Evolutionary conservation across 2,888 invertebrate genomes (phyloP), one percentile per base, ranked within the genome.

Genomic region (Brenthis hecate): DNA sequence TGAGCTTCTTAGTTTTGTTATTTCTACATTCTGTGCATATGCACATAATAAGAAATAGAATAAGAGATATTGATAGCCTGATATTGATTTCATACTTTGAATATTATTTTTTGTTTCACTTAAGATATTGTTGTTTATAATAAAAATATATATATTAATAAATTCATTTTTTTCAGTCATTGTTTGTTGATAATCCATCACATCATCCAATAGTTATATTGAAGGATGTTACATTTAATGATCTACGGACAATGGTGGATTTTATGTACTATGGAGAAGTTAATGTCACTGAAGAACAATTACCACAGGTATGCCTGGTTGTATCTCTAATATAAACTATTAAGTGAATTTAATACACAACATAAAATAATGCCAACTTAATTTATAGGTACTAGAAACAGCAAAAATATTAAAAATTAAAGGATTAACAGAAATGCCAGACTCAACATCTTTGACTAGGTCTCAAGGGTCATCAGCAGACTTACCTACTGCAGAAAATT

Each of bases 221-320:
- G 58, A 98, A 97, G 86, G 97, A 98, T 93, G 96, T 98, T 13
- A 96, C 96, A 79, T 97, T 96, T 81, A 94, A 95, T 62, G 97
- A 98, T 87, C 94, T 98, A 69, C 96, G 96, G 82, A 96, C 96
- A 43, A 96, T 98, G 94, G 97, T 98, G 13, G 97, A 97, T 81
- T 98, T 98, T 82, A 98, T 98, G 96, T 98, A 98, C 85, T 96
- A 96, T 79, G 98, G 98, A 0, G 97, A 97, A 93, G 97, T 98
- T 8, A 97, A 98, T 86, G 97, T 98, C 47, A 97, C 97, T 1
- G 97, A 97, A 82, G 97, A 97, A 78, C 97, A 97, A 82, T 89
- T 98, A 78, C 97, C 97, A 71, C 94, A 95, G 87, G 95, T 95
- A 72, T 70, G 47, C 14, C 55, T n/a, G 56, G 54, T 60, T 66